phyloP scores from a whole-genome alignment of 2,888 invertebrate species.

The Pyrgus malvae region DNA sequence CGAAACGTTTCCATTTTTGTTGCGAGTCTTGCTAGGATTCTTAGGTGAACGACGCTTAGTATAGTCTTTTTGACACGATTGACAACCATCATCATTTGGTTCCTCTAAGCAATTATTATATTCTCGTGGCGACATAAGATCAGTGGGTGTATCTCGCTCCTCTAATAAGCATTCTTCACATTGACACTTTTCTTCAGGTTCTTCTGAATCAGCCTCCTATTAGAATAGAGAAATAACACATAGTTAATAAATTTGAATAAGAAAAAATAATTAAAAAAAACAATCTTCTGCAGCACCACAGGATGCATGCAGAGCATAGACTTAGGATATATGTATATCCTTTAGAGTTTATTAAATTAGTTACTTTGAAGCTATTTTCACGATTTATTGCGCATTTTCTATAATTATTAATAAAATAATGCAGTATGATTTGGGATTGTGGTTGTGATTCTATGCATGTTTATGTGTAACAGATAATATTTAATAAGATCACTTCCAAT shows the following conservation, averaged over 20 bases:
- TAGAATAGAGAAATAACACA: neutral
- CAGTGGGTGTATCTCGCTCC: slow-evolving; percentile 69
- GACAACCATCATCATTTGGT: slow-evolving; percentile 59
- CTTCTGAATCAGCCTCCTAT: slow-evolving; percentile 73
- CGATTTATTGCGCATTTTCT: no score
- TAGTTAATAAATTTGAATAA: neutral
- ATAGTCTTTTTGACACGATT: slow-evolving; percentile 77
- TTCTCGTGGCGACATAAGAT: slow-evolving; percentile 61
- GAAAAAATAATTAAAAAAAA: neutral
- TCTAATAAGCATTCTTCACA: slow-evolving; percentile 74
- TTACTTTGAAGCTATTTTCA: no score
- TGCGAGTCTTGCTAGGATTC: slow-evolving; percentile 58
- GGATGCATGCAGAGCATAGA: no score
- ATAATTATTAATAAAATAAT: no score
- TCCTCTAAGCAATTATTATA: slow-evolving; percentile 59
- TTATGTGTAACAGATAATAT: no score
- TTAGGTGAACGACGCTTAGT: slow-evolving; percentile 62
- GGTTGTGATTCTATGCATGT: no score
- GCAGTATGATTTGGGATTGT: no score
- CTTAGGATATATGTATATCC: no score
- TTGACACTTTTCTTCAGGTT: slow-evolving; percentile 75
- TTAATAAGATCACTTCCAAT: no score
- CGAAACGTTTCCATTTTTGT: slow-evolving; percentile 81
- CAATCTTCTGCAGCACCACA: no score
- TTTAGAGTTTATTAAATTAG: no score